Evolutionary conservation across 2,797 vertebrate genomes (phyloP), one percentile per base, ranked within the genome.

Genomic region (Euphonia xanthogaster): DNA sequence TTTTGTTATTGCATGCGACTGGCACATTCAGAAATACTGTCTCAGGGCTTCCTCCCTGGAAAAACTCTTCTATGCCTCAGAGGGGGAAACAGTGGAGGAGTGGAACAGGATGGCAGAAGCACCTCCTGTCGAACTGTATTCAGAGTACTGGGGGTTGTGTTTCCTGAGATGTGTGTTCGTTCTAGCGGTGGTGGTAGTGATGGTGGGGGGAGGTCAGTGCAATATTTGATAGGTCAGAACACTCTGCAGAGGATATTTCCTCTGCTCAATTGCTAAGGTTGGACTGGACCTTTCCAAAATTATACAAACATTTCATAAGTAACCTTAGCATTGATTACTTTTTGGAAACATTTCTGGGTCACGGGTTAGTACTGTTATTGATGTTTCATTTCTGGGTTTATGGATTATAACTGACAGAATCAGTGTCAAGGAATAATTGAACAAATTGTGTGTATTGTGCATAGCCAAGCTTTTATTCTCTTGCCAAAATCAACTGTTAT

Each of bases 331-430:
- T 58, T 58, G 11, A 13, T 81, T 71, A 30, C 21, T 44, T 83
- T 62, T n/a, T 61, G 57, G 51, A 62, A 89, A 45, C 12, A 6
- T 27, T 66, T 30, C 72, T 92, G 72, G 51, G 15, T 94, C 50
- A 10, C 1, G 2, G 39, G 35, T 87, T 84, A 66, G 27, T 75
- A 22, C 58, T 72, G 70, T 51, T 94, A 66, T 11, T 78, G 62
- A 83, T 60, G 70, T 80, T 93, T 93, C 58, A 44, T 94, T 91
- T 86, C 62, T 91, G 40, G 35, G 42, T 31, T 89, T 93, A 65
- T 55, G 65, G 39, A 82, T 42, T 70, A 13, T 63, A 89, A 54
- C 48, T 95, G 89, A 48, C 67, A 82, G 74, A 92, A 85, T 65
- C 47, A 72, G n/a, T 39, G 50, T 90, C 40, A 72, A 80, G 61